phyloP scores from a whole-genome alignment of 2,113 vertebrate species.

The Ctenomys sociabilis region DNA sequence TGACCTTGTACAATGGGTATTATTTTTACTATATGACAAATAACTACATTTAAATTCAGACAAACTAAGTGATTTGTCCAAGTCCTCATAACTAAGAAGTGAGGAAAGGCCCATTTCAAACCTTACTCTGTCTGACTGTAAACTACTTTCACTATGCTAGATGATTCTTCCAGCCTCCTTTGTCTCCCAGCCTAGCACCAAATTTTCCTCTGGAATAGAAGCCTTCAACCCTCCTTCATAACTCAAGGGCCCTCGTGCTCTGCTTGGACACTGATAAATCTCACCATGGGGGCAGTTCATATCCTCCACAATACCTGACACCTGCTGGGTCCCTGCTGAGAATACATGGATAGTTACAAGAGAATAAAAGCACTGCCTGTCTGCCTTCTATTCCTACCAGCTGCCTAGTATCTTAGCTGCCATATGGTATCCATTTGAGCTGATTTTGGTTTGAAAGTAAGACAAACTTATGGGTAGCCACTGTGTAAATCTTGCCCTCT shows the following conservation, averaged over 20 bases:
- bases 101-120: conserved; percentile 11
- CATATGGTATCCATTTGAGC: not conserved
- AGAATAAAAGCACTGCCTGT: conserved; percentile 14
- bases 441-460: conserved; percentile 6
- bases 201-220: not conserved
- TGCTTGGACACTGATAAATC: not conserved
- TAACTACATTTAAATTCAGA: not conserved
- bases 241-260: not conserved
- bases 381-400: not conserved
- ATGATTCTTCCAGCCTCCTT: not conserved
- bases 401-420: conserved; percentile 24
- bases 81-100: not conserved
- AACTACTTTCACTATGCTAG: not conserved
- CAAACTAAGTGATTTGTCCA: not conserved
- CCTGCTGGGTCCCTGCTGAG: not conserved
- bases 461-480: not conserved
- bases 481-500: not conserved
- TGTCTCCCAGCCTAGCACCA: not conserved
- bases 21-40: conserved; percentile 15
- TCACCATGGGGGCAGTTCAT: not conserved
- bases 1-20: not conserved
- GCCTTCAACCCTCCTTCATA: not conserved
- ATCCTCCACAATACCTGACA: not conserved
- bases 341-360: not conserved
- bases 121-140: not conserved